A percentile compares a stretch with the other conserved stretches of the same genome.
Evolutionary conservation across 2,797 vertebrate genomes (phyloP).

Genomic region (Mormyrops attenuatus): DNA sequence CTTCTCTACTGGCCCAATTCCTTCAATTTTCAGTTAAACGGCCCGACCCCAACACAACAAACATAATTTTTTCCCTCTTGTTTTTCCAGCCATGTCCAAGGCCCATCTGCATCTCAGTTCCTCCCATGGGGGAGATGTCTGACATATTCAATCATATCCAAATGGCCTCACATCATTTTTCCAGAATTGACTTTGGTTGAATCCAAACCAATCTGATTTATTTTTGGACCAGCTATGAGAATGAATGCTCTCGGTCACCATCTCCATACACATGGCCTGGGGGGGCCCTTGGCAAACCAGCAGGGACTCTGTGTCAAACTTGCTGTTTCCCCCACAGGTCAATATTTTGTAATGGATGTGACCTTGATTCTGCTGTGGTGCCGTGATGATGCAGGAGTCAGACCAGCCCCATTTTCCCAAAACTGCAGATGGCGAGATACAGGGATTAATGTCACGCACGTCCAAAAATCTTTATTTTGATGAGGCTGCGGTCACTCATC

Average conservation of each 20-base stretch:
- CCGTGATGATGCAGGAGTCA: neutral
- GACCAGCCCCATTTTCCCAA: slow-evolving; percentile 1
- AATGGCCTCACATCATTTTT: neutral
- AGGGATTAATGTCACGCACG: neutral
- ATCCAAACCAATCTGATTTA: neutral
- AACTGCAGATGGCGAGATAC: neutral
- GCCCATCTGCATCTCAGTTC: neutral
- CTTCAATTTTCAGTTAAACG: neutral
- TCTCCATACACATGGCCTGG: neutral
- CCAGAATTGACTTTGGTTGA: neutral
- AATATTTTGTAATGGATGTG: slow-evolving; percentile 9
- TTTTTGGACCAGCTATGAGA: neutral
- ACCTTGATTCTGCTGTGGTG: neutral
- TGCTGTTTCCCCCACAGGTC: neutral
- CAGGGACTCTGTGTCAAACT: slow-evolving; percentile 5
- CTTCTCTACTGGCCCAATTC: neutral
- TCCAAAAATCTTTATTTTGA: slow-evolving; percentile 5
- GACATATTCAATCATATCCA: neutral
- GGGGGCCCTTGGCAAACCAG: neutral
- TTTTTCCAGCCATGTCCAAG: neutral
- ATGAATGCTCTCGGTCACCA: neutral
- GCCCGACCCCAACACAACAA: neutral
- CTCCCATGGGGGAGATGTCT: neutral
- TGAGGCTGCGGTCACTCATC: neutral
- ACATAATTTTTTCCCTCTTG: neutral